Base-by-base conservation (phyloP, 1,140 invertebrate genomes). In the Harlomillsia oculata region DNA sequence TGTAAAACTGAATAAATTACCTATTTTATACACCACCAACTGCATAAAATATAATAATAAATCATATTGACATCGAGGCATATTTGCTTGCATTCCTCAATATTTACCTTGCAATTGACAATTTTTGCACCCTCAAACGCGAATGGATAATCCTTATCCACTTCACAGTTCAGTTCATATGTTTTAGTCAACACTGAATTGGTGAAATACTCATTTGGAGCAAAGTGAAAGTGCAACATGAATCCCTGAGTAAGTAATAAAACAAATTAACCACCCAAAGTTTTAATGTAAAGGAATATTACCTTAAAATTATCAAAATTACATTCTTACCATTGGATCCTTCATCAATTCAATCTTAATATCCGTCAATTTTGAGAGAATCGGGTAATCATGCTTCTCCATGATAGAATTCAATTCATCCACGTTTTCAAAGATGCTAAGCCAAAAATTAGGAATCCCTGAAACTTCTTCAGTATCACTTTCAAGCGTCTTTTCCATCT, bases 111-210 rank as follows among this genome's bases (percentile, higher is more conserved):
- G 76, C 90, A 92, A 70, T 89, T 93, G 67, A 85, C 84, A 62
- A 99, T 96, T 75, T 97, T 93, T 3, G 95, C 93, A 9, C 96
- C 96, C 76, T 99, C 96, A 75, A 96, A 98, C 59, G 84, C 82
- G 68, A 98, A 90, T 0, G 94, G 93, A 73, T 95, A 90, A 39
- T 85, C 80, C 56, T 86, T 81, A 62, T 97, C 91, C n/a, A 91
- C 85, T 46, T 81, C 80, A 70, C 89, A 91, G 70, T 90, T 90
- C 82, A 99, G 87, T 57, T 86, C 80, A 72, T 99, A 99, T 70
- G 89, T 82, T 76, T 99, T 99, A 20, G 88, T 95, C 56, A 99
- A 79, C 29, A 96, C 78, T 13, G 80, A 76, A 74, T 99, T 95
- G n/a, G 86, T 83, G 70, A 99, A 99, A 74, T 84, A 97, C 67